These are phyloP conservation scores for Xylota segnis DNA, from an alignment of 2,888 invertebrate genomes.

Conservation along the genomic window DNA sequence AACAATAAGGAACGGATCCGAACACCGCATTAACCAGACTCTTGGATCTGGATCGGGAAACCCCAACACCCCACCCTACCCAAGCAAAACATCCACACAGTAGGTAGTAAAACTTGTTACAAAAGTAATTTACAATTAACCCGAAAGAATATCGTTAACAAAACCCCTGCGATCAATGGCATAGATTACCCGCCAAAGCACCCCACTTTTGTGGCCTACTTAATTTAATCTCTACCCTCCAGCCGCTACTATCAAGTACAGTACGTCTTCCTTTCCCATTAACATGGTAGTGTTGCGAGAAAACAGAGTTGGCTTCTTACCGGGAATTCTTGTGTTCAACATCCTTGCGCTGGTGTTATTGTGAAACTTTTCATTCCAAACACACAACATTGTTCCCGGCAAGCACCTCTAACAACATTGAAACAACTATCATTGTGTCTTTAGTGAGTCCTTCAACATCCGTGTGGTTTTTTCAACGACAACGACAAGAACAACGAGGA, in stretches of 20 bases:
- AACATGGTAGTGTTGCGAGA: constrained; percentile 26
- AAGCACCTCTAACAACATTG: constrained; percentile 12
- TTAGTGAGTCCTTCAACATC: constrained; percentile 8
- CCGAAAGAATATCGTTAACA: constrained; percentile 56
- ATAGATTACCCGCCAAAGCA: constrained; percentile 51
- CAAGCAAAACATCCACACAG: not conserved
- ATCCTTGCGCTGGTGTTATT: constrained; percentile 29
- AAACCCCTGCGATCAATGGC: constrained; percentile 48
- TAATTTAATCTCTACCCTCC: constrained; percentile 55
- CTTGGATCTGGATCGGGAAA: not conserved
- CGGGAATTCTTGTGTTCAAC: constrained; percentile 15
- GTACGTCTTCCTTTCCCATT: constrained; percentile 25
- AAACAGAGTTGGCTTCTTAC: constrained; percentile 10
- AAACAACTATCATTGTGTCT: constrained; percentile 20
- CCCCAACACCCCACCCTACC: not conserved
- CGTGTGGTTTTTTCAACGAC: constrained; percentile 13
- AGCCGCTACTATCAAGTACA: not conserved
- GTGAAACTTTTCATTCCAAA: constrained; percentile 27
- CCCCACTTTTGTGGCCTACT: constrained; percentile 58
- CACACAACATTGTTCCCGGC: constrained; percentile 28
- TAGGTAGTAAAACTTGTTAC: constrained; percentile 19
- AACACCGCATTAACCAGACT: constrained; percentile 15
- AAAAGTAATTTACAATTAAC: constrained; percentile 69
- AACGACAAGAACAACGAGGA: not conserved
- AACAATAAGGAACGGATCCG: constrained; percentile 37